Evolutionary conservation across 2,113 vertebrate species (phyloP), one percentile per base, ranked within the genome.

Genomic region (Heliornis fulica): DNA sequence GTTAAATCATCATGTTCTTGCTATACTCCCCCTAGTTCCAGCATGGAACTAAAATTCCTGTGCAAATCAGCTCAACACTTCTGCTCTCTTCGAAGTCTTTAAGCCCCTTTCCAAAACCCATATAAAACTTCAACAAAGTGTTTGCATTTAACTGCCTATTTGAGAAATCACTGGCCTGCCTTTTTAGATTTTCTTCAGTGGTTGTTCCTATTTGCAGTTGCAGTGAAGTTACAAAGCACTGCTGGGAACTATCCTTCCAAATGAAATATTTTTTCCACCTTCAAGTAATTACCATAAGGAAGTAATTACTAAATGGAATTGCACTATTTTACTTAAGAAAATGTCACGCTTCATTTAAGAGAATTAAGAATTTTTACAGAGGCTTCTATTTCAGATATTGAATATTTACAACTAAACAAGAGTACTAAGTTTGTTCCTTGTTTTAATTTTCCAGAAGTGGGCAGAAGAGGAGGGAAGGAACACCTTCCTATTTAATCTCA

Each of bases 91-190:
- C 75, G 83, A 95, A 21, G 8, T 53, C 59, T 83, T 88, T 53
- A 83, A 95, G 36, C 2, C 11, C 5, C 63, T 83, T 83, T 92
- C 71, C 59, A 88, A 89, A 88, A 46, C 19, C 12, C 29, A 25
- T 90, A 15, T 31, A 83, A 86, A 46, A 69, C 75, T 95, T 65
- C 48, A 57, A 21, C 21, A 40, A 82, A 83, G 53, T 57, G 76
- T 92, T 90, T 80, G 89, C 92, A 86, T 34, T 71, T 71, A 68
- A 86, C 34, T 60, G 71, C 53, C 85, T 88, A 21, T 79, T 94
- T 90, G 34, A 90, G 75, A 92, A 87, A 85, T 85, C 38, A 46
- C n/a, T 93, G 34, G 25, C 20, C 13, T 15, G 20, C 6, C 20
- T 89, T 82, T 71, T 51, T 54, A 74, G 53, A 18, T 2, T 22